Base-by-base conservation (phyloP, 2,888 invertebrate genomes). In the Azorinus chamasolen region DNA sequence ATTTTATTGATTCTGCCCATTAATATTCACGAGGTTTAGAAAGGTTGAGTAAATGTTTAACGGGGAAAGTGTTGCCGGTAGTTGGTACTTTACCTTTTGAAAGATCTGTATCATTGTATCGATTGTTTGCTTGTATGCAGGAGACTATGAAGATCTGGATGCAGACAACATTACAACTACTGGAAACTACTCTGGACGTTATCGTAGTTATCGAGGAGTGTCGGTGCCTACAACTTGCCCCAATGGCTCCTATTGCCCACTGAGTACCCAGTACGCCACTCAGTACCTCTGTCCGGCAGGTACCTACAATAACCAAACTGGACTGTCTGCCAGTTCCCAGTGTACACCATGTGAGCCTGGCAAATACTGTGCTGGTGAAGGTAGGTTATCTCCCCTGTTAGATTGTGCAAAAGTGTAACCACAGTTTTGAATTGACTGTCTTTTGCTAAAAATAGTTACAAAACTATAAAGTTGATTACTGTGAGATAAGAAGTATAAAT, bases 341-440 rank as follows among this genome's bases (percentile, higher is more conserved):
- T 92, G 92, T 74, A 89, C 90, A 25, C 89, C 88, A 2, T 92
- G 92, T 83, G 84, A 85, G n/a, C 88, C 90, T 6, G 91, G 91
- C 10, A 74, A 46, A 48, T 92, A 87, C 84, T 92, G 92, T 74
- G 75, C 69, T 58, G 91, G 91, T 43, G 77, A 87, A 87, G 91
- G 91, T 91, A 76, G 24, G 64, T 22, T 45, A 10, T 32, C 32
- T 32, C 32, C 32, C 32, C 32, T 32, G 32, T 10, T n/a, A n/a
- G n/a, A n/a, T n/a, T n/a, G n/a, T n/a, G n/a, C n/a, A n/a, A n/a
- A n/a, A n/a, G n/a, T n/a, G n/a, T n/a, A n/a, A n/a, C n/a, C n/a
- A n/a, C n/a, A n/a, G n/a, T n/a, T n/a, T n/a, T n/a, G n/a, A n/a
- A n/a, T n/a, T n/a, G n/a, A n/a, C n/a, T n/a, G n/a, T n/a, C n/a